Conservation (phyloP, 1,140 invertebrate genomes). For the Drosophila virilis region DNA sequence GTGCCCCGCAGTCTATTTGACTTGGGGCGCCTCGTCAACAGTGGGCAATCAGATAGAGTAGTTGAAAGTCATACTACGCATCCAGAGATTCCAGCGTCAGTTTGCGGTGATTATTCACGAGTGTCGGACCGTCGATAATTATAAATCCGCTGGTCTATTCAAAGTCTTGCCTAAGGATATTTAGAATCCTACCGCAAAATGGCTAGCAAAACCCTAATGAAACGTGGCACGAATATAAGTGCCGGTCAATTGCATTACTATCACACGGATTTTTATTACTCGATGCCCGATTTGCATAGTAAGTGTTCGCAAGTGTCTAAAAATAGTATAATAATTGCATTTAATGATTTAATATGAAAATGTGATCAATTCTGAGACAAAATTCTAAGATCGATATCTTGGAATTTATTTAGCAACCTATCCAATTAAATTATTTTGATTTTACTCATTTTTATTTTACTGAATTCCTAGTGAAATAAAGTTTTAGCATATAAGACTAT, state of each 20-base stretch:
- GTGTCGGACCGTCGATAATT: slow-evolving; percentile 36
- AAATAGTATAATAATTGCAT: not conserved
- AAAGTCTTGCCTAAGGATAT: not conserved
- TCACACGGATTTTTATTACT: slow-evolving; percentile 80
- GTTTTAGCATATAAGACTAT: too few species aligned
- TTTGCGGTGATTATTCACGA: slow-evolving; percentile 42
- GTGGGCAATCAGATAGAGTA: slow-evolving; percentile 35
- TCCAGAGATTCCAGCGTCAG: slow-evolving; percentile 40
- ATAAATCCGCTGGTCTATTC: not conserved
- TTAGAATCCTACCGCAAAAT: slow-evolving; percentile 28
- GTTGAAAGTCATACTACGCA: slow-evolving; percentile 44
- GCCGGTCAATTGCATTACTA: slow-evolving; percentile 73
- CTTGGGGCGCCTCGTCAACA: slow-evolving; percentile 43
- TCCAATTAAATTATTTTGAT: too few species aligned
- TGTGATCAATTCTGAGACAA: too few species aligned
- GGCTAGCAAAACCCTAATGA: slow-evolving; percentile 48
- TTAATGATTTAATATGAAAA: too few species aligned
- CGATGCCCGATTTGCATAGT: slow-evolving; percentile 76
- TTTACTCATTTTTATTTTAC: too few species aligned
- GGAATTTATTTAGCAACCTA: too few species aligned
- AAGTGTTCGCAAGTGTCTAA: slow-evolving; percentile 37
- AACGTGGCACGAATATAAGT: slow-evolving; percentile 52
- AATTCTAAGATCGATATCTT: too few species aligned
- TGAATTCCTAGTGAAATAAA: too few species aligned
- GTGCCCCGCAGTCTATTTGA: slow-evolving; percentile 15